These are phyloP conservation scores for Yasuhikotakia modesta DNA, from an alignment of 2,797 vertebrate genomes.

Conservation along the genomic window DNA sequence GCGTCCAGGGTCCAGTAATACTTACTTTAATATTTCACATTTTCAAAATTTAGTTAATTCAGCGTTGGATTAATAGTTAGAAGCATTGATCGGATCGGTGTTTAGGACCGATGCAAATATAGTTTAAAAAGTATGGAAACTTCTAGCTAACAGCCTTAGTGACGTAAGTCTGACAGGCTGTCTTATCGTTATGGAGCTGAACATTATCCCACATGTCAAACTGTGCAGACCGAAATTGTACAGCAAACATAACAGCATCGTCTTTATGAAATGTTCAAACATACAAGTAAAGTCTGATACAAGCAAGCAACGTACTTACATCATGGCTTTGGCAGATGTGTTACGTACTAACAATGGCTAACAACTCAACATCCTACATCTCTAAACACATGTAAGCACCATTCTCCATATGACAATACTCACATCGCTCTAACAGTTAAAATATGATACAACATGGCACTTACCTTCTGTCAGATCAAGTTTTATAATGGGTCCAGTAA, in stretches of 20 bases:
- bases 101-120: neutral
- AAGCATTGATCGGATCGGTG: neutral
- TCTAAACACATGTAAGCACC: neutral
- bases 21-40: neutral
- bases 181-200: slow-evolving; percentile 29
- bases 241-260: neutral
- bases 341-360: neutral
- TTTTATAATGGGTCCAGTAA: slow-evolving; percentile 23
- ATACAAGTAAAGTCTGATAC: neutral
- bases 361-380: slow-evolving; percentile 2
- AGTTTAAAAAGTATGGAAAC: slow-evolving; percentile 52
- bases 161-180: slow-evolving; percentile 55
- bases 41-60: neutral
- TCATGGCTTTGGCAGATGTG: neutral
- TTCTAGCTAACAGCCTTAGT: slow-evolving; percentile 55
- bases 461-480: slow-evolving; percentile 49
- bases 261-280: neutral
- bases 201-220: slow-evolving; percentile 11
- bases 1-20: neutral
- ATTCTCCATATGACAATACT: neutral
- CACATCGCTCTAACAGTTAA: slow-evolving; percentile 2
- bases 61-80: neutral
- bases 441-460: slow-evolving; percentile 23
- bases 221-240: neutral
- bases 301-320: neutral